Evolutionary conservation across 2,113 vertebrate genomes (phyloP).

Genomic region (Archilochus colubris): DNA sequence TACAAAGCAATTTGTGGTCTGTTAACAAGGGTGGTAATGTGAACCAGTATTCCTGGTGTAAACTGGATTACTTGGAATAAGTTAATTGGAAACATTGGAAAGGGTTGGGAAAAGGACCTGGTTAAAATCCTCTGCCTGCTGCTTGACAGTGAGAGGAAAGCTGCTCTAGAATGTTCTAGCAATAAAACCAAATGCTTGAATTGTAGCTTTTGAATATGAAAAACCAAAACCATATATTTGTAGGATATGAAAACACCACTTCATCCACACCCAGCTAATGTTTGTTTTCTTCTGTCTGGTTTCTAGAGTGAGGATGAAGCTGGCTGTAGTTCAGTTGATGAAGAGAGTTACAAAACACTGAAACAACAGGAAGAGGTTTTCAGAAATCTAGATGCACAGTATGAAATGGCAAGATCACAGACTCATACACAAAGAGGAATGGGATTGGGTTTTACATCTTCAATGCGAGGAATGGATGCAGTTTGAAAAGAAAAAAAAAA

Average conservation of each 20-base stretch:
- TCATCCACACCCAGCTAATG: background rate
- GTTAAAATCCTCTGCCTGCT: rapidly evolving
- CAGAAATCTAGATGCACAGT: conserved; percentile 95
- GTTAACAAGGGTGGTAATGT: background rate
- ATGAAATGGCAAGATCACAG: conserved; percentile 97
- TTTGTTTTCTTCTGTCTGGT: conserved; percentile 18
- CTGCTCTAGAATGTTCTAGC: background rate
- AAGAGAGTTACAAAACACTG: conserved; percentile 92
- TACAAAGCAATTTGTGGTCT: background rate
- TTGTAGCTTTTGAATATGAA: background rate
- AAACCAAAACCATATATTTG: background rate
- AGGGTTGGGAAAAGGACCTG: background rate
- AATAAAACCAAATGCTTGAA: background rate
- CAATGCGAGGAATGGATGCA: conserved; percentile 94
- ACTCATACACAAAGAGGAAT: conserved; percentile 98
- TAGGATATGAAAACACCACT: background rate
- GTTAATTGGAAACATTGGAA: background rate
- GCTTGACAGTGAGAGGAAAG: background rate
- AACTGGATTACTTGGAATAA: background rate
- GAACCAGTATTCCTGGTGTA: background rate
- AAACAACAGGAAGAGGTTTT: conserved; percentile 99
- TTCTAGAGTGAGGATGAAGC: conserved; percentile 88
- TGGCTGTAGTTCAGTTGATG: conserved; percentile 84
- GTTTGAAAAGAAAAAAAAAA: conserved; percentile 73
- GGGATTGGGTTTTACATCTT: conserved; percentile 97